Base-by-base conservation (phyloP, 2,797 vertebrate species). In the Oryzias sinensis region DNA sequence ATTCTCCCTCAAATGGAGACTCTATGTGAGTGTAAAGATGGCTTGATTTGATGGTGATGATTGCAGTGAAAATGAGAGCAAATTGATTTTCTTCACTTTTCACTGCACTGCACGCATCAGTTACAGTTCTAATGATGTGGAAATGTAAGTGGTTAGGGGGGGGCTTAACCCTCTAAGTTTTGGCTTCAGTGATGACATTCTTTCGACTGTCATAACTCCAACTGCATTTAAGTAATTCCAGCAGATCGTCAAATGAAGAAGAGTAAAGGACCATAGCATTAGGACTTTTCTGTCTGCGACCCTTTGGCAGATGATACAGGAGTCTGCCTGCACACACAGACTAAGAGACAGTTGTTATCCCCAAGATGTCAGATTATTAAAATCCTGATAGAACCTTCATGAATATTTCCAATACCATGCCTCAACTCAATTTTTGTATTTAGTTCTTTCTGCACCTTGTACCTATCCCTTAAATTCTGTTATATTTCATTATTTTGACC, bases 61-160 rank as follows among this genome's bases (percentile, higher is more conserved):
- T 68, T 74, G 58, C 61, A 49, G 22, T 29, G 65, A 76, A 82
- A 82, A 56, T 68, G 65, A 56, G 55, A 76, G 74, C 59, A 65
- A 70, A 80, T 80, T 42, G 73, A 82, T 85, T 86, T 75, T 65
- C 57, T 45, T 75, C 72, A 64, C 70, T 60, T 79, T 71, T 46
- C 49, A 48, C 72, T 62, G 43, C 68, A 60, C 54, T 47, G 27
- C 53, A 77, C 74, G 62, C 75, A 82, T 60, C 55, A 43, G 54
- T 43, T 27, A 33, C 45, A 14, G 56, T 79, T 47, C 51, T 53
- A 57, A 41, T 50, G 68, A 62, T 65, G 74, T 71, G 47, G 49
- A 78, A 80, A 79, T 77, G 53, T 62, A 71, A 72, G 72, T 56
- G 54, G 49, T 43, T 33, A 33, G 8, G 29, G 29, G 29, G 9